Percentiles rank a stretch among this genome's conserved stretches.
These are phyloP conservation scores for Dryocosmus kuriphilus DNA, from an alignment of 2,888 invertebrate species.

Conservation along the genomic window DNA sequence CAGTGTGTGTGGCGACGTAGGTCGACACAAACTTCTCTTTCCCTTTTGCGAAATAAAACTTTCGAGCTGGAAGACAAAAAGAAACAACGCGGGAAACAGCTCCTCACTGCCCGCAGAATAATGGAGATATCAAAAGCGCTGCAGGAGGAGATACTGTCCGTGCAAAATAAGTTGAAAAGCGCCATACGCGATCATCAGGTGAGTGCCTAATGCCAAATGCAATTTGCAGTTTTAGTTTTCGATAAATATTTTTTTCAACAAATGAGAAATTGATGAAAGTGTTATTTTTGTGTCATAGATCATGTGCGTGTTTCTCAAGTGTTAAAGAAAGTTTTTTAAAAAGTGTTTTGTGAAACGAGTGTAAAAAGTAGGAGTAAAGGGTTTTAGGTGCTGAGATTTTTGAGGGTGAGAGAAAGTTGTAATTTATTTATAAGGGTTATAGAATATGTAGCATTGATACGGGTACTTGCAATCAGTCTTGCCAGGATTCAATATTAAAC, in stretches of 20 bases:
- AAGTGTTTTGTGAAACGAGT: background rate
- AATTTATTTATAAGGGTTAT: background rate
- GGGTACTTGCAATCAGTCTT: background rate
- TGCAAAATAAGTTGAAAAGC: conserved; percentile 82
- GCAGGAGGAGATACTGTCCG: conserved; percentile 82
- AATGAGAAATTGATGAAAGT: background rate
- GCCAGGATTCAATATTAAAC: background rate
- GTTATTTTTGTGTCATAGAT: background rate
- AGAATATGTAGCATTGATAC: background rate
- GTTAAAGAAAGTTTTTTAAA: background rate
- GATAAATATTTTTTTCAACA: background rate
- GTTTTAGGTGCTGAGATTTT: background rate
- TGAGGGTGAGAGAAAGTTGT: background rate
- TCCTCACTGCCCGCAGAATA: conserved; percentile 61
- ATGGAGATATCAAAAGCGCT: conserved; percentile 83
- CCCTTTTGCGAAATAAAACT: conserved; percentile 35
- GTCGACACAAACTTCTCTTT: background rate
- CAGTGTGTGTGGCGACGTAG: background rate
- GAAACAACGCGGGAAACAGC: conserved; percentile 58
- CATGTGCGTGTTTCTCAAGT: background rate
- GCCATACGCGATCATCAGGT: conserved; percentile 84
- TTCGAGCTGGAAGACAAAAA: conserved; percentile 49
- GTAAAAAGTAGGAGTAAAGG: background rate
- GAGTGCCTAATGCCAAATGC: conserved; percentile 59
- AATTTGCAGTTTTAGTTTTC: background rate